Conservation (phyloP, 2,797 vertebrate genomes). For the Bradypus variegatus region DNA sequence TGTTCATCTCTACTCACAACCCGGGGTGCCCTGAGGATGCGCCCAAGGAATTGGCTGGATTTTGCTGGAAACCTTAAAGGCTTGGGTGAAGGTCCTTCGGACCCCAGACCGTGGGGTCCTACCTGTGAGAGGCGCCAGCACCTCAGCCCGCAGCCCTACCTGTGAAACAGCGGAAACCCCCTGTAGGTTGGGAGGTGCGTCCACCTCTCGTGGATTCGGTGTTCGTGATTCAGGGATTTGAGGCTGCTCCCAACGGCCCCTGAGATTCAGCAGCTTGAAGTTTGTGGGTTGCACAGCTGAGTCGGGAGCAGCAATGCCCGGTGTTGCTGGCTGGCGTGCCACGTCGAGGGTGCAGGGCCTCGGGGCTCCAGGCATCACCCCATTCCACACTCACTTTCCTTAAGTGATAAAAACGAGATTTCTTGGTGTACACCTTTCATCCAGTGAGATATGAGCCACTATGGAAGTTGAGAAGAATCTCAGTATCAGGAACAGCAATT, state of each 20-base stretch:
- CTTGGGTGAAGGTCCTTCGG: not conserved
- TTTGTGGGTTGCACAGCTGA: not conserved
- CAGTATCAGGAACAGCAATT: not conserved
- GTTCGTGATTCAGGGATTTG: not conserved
- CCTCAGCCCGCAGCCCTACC: no score
- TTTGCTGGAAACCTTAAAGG: not conserved
- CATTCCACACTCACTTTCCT: not conserved
- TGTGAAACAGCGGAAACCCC: not conserved
- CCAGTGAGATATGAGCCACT: not conserved
- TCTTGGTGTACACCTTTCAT: not conserved
- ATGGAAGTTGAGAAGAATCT: not conserved
- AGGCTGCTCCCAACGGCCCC: not conserved
- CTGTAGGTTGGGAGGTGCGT: no score
- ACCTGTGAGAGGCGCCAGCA: no score
- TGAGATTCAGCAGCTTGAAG: not conserved
- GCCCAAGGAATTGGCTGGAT: not conserved
- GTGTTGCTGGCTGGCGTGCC: no score
- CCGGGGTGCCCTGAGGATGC: no score
- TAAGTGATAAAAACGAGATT: not conserved
- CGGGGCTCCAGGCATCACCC: not conserved
- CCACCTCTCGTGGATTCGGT: not conserved
- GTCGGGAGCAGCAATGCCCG: no score
- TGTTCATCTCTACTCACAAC: no score
- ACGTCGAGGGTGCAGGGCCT: no score
- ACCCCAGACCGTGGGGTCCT: not conserved